phyloP scores from a whole-genome alignment of 2,888 invertebrate genomes.

The Ctena decussata region DNA sequence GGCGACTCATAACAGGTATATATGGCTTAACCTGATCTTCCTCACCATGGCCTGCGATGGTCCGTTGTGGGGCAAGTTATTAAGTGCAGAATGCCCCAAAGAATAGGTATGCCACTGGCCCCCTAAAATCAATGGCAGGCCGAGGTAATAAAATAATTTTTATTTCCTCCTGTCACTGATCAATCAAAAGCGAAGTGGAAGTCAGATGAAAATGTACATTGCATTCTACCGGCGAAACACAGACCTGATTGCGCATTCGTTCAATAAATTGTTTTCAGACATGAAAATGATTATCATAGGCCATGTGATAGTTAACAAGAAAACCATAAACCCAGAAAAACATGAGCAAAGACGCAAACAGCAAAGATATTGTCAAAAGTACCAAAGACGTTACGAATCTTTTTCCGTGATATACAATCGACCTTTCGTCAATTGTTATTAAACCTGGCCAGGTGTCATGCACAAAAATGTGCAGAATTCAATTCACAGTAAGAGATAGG shows the following conservation, averaged over 20 bases:
- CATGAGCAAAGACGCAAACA: no score
- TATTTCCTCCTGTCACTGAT: slow-evolving; percentile 18
- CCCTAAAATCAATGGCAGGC: slow-evolving; percentile 51
- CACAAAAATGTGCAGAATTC: slow-evolving; percentile 16
- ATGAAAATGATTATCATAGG: no score
- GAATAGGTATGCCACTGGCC: slow-evolving; percentile 19
- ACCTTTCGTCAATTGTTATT: not conserved
- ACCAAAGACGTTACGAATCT: no score
- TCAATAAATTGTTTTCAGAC: no score
- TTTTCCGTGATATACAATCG: not conserved
- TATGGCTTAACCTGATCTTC: not conserved
- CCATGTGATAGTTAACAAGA: no score
- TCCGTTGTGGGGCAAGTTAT: slow-evolving; percentile 30
- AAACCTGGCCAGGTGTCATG: not conserved
- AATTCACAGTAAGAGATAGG: slow-evolving; percentile 5
- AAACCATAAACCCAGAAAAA: no score
- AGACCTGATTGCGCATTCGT: no score
- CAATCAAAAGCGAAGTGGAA: no score
- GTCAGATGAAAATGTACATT: no score
- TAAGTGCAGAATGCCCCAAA: slow-evolving; percentile 32
- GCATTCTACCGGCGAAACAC: no score
- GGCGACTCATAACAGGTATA: no score
- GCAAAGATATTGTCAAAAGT: no score
- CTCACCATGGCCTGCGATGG: not conserved
- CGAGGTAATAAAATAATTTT: slow-evolving; percentile 60